These are phyloP conservation scores for Proales similis DNA, from an alignment of 1,140 invertebrate genomes.

Conservation along the genomic window DNA sequence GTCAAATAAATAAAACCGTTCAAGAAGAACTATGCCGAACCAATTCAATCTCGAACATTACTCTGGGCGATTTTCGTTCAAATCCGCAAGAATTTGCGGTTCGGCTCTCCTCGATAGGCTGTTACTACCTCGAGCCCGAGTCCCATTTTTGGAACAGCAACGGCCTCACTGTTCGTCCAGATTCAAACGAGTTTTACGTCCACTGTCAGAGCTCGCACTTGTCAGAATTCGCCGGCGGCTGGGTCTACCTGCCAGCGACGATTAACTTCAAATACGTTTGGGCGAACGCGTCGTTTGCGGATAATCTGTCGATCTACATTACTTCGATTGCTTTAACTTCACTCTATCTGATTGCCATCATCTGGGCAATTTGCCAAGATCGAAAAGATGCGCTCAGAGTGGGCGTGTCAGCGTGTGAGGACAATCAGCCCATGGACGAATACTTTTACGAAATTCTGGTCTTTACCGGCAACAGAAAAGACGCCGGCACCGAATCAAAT, in stretches of 20 bases:
- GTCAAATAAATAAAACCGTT: neutral
- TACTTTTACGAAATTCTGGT: conserved; percentile 59
- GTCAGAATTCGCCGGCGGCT: conserved; percentile 51
- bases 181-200: conserved; percentile 40
- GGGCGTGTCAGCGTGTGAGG: conserved; percentile 54
- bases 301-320: conserved; percentile 58
- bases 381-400: conserved; percentile 55
- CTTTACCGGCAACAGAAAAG: conserved; percentile 54
- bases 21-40: too few relatives aligned
- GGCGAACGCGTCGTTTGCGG: conserved; percentile 54
- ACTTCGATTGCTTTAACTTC: conserved; percentile 54
- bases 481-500: conserved; percentile 56
- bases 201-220: conserved; percentile 49
- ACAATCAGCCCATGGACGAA: conserved; percentile 55
- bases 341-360: conserved; percentile 52
- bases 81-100: too few relatives aligned
- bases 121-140: conserved; percentile 40
- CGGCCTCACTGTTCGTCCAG: conserved; percentile 42
- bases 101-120: conserved; percentile 38
- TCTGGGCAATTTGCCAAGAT: conserved; percentile 56
- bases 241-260: conserved; percentile 50
- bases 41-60: too few relatives aligned
- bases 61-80: too few relatives aligned
- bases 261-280: conserved; percentile 53
- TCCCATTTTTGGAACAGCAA: conserved; percentile 41